Conservation (phyloP, 2,113 vertebrate species). For the Hydrolagus affinis region DNA sequence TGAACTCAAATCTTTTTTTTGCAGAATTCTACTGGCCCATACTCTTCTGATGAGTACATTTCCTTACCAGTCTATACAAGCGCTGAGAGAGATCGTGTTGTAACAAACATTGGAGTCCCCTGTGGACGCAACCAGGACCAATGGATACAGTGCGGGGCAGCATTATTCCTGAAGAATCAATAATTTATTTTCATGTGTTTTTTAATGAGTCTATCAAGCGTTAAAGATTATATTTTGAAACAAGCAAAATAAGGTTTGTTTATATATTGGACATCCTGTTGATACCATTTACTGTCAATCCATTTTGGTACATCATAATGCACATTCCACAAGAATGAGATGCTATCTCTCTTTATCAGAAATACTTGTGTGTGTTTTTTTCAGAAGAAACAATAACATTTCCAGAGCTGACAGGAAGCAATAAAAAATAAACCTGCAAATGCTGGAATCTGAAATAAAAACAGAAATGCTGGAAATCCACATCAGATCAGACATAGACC, state of each 20-base stretch:
- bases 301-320: neutral
- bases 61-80: slow-evolving; percentile 81
- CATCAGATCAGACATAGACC: no score
- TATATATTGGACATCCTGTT: neutral
- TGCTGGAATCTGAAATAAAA: no score
- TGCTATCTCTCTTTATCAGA: neutral
- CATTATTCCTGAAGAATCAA: slow-evolving; percentile 83
- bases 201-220: neutral
- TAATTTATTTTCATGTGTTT: slow-evolving; percentile 43
- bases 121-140: slow-evolving; percentile 71
- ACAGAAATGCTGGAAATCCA: no score
- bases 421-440: no score
- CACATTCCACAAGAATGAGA: neutral
- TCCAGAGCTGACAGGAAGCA: no score
- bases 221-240: neutral
- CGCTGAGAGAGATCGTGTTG: slow-evolving; percentile 73
- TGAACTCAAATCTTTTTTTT: slow-evolving; percentile 33
- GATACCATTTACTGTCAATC: neutral
- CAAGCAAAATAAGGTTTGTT: neutral
- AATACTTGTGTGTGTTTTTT: neutral
- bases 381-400: neutral
- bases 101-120: slow-evolving; percentile 78
- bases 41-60: slow-evolving; percentile 72
- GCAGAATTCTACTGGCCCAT: slow-evolving; percentile 62
- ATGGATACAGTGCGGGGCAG: slow-evolving; percentile 89